phyloP scores from a whole-genome alignment of 92 coral and sea anemone genomes.

The Phymanthus crucifer region DNA sequence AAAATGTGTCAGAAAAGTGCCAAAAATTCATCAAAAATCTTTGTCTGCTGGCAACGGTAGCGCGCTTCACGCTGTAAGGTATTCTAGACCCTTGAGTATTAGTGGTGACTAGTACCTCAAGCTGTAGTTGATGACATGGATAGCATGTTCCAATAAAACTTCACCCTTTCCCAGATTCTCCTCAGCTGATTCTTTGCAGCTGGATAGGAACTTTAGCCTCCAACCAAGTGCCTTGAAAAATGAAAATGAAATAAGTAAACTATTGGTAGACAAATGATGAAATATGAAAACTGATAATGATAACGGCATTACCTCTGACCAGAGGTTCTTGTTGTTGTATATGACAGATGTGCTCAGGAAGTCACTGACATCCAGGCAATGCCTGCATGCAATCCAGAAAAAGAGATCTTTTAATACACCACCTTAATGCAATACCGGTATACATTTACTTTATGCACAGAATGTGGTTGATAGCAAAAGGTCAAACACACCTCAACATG shows the following conservation, averaged over 20 bases:
- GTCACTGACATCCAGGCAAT: constrained; percentile 79
- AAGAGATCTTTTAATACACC: background rate
- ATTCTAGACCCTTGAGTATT: background rate
- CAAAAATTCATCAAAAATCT: too few relatives aligned
- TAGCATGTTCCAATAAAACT: constrained; percentile 30
- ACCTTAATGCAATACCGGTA: too few relatives aligned
- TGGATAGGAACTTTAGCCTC: constrained; percentile 49
- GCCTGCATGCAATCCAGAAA: constrained; percentile 35
- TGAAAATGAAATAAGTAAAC: background rate
- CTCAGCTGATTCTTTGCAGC: constrained; percentile 15
- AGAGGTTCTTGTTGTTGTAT: constrained; percentile 69
- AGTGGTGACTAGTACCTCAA: constrained; percentile 27
- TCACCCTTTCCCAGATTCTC: background rate
- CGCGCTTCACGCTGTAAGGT: too few relatives aligned
- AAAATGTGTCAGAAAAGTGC: too few relatives aligned
- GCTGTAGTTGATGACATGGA: constrained; percentile 44
- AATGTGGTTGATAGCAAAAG: background rate
- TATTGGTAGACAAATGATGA: background rate
- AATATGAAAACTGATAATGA: background rate
- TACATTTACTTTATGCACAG: background rate
- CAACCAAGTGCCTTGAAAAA: constrained; percentile 57
- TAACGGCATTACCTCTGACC: constrained; percentile 74
- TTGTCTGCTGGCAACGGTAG: too few relatives aligned
- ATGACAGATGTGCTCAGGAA: constrained; percentile 80
- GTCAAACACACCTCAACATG: constrained; percentile 64